Base-by-base conservation (phyloP, 2,113 vertebrate species). In the Catharus fuscescens region DNA sequence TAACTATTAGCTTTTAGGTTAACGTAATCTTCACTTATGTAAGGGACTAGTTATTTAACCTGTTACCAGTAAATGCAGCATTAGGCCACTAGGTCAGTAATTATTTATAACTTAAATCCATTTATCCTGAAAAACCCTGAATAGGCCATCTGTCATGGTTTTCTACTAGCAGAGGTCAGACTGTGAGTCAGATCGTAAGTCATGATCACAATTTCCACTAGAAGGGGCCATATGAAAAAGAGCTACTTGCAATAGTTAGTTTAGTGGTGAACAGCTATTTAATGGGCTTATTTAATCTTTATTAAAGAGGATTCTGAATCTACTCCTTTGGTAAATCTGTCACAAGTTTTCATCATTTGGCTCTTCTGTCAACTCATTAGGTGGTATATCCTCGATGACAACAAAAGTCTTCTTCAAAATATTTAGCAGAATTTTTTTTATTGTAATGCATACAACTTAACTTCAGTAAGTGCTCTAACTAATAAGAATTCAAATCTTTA, bases 71-170 rank as follows among this genome's bases (percentile, higher is more conserved):
- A 80, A 40, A 59, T 61, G 45, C 50, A 86, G 53, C 65, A 72
- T 80, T 93, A 94, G 77, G 86, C 24, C 66, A 90, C 72, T 93
- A 88, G 84, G 92, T 29, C 67, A 91, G 17, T 78, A 92, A 95
- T 86, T 96, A 93, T 72, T 91, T 86, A 54, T 96, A 95, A 90
- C 80, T 89, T 88, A 95, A 95, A 97, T 95, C 92, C 20, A 5
- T 96, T 97, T 92, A 95, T 59, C 95, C 73, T 78, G 52, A 56
- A 86, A 91, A 95, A 66, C 38, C 52, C 73, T 69, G 29, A 88
- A 59, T 42, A 73, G 32, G 14, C 80, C 94, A 94, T 86, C 93
- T 94, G 95, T 79, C 67, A 53, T 19, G 29, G 73, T 45, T 77
- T 87, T 53, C 45, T 92, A 23, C 60, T 38, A 61, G 77, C 13